These are phyloP conservation scores for Pedicia rivosa DNA, from an alignment of 2,888 invertebrate species.

Conservation along the genomic window DNA sequence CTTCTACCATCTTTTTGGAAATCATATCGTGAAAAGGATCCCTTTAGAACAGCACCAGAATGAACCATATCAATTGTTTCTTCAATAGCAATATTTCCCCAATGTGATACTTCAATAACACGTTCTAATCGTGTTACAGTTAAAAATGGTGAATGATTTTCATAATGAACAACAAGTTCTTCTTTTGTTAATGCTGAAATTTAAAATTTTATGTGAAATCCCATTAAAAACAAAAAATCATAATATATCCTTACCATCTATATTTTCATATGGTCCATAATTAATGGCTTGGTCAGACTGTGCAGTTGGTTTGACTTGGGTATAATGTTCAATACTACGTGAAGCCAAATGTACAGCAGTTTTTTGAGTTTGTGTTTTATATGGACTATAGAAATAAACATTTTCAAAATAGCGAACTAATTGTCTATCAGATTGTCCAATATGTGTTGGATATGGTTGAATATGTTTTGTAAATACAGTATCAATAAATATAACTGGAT, in stretches of 20 bases:
- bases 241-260: slow-evolving; percentile 36
- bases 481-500: slow-evolving; percentile 38
- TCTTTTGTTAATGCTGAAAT: slow-evolving; percentile 35
- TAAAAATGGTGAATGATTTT: slow-evolving; percentile 91
- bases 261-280: slow-evolving; percentile 79
- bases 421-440: slow-evolving; percentile 88
- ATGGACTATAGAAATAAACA: slow-evolving; percentile 71
- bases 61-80: slow-evolving; percentile 86
- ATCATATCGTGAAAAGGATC: slow-evolving; percentile 93
- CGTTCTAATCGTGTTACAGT: slow-evolving; percentile 80
- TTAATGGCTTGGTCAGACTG: slow-evolving; percentile 65
- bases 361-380: slow-evolving; percentile 62
- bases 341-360: slow-evolving; percentile 64
- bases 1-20: slow-evolving; percentile 87
- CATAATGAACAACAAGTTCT: slow-evolving; percentile 72
- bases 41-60: slow-evolving; percentile 83
- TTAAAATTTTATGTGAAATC: background rate
- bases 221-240: slow-evolving; percentile 20
- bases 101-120: slow-evolving; percentile 90
- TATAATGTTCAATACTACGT: slow-evolving; percentile 64
- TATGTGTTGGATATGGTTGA: slow-evolving; percentile 70
- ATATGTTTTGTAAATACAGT: slow-evolving; percentile 60
- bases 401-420: slow-evolving; percentile 76
- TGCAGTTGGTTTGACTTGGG: slow-evolving; percentile 63
- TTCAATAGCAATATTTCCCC: slow-evolving; percentile 97